Base-by-base conservation (phyloP, 2,797 vertebrate genomes). In the Sparus aurata region DNA sequence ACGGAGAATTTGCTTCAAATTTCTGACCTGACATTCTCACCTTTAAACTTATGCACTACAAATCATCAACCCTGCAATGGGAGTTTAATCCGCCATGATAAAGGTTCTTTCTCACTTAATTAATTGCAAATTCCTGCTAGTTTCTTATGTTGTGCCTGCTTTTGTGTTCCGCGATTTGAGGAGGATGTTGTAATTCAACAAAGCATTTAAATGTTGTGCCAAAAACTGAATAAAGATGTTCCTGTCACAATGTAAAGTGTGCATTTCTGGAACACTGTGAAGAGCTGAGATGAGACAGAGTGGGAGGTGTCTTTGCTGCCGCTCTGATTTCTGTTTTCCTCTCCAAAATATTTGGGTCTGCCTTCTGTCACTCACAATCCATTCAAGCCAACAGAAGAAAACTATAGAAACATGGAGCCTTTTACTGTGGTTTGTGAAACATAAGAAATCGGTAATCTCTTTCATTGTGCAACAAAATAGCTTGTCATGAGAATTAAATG, bases 241-340 rank as follows among this genome's bases (percentile, higher is more conserved):
- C 52, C 75, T 59, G 59, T 82, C 73, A 53, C 25, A 38, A 52
- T 80, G 73, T 68, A 23, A 79, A 52, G 63, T 77, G 69, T 77
- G 64, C 52, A 38, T 69, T 75, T 79, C 69, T 70, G 80, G 67
- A 85, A 63, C 77, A 58, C 59, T 58, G 77, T 25, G 79, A 71
- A 69, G 73, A 77, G 64, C 67, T 13, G 63, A 76, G 76, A 82
- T 55, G 80, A 77, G 70, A 86, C 54, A 2, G 60, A 76, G 82
- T 77, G 68, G 63, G 75, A 73, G 64, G 77, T 76, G 65, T 85
- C 34, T 80, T 45, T 76, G 77, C 76, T 67, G 52, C 70, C 50
- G 74, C 85, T 85, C 67, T 80, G 53, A 75, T 90, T 88, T 90
- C 79, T 86, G 64, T 72, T 73, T 59, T 72, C 58, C 58, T 69